Evolutionary conservation across 2,797 vertebrate species (phyloP).

Genomic region (Sebastes baramenuke): DNA sequence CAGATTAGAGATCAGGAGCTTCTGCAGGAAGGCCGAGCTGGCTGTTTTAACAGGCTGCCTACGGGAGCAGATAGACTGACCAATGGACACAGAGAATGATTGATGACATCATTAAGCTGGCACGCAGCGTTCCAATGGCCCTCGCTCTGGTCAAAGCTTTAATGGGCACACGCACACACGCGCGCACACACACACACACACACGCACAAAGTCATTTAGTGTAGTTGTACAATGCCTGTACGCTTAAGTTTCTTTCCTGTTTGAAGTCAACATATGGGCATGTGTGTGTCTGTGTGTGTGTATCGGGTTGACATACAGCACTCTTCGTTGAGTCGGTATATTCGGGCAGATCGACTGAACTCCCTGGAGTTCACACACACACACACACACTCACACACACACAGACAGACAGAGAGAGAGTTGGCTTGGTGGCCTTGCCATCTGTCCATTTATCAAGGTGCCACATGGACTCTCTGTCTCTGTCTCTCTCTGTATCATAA

Average conservation of each 20-base stretch:
- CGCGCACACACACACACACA: neutral
- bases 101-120: conserved; percentile 79
- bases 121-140: conserved; percentile 48
- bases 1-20: conserved; percentile 38
- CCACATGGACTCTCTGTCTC: conserved; percentile 68
- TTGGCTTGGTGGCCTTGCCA: conserved; percentile 76
- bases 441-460: conserved; percentile 82
- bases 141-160: conserved; percentile 43
- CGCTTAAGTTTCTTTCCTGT: neutral
- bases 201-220: conserved; percentile 2
- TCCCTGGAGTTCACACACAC: conserved; percentile 50
- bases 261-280: conserved; percentile 30
- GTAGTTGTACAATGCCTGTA: neutral
- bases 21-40: conserved; percentile 32
- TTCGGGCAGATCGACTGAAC: conserved; percentile 57
- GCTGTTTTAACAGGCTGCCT: conserved; percentile 60
- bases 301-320: conserved; percentile 39
- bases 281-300: conserved; percentile 3
- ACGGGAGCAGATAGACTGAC: conserved; percentile 68
- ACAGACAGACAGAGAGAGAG: conserved; percentile 41
- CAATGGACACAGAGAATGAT: conserved; percentile 73
- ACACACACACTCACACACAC: conserved; percentile 7
- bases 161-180: conserved; percentile 40
- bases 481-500: conserved; percentile 26
- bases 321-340: conserved; percentile 54